Evolutionary conservation across 2,113 vertebrate genomes (phyloP).

Genomic region (Amphiprion ocellaris): DNA sequence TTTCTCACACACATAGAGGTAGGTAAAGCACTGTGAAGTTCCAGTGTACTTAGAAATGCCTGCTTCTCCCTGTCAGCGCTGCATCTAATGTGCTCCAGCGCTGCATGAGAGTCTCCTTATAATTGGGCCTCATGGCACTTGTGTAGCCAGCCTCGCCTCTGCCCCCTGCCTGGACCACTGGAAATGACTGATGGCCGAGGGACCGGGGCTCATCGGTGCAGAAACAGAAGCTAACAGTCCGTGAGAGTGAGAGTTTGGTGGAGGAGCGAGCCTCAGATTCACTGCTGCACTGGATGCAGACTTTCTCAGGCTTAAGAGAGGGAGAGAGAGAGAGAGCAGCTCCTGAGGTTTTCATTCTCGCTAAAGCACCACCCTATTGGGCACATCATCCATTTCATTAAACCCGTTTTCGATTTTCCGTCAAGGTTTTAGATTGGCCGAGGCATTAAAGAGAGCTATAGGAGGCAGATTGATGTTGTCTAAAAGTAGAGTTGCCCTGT

Average conservation of each 20-base stretch:
- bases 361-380: conserved; percentile 63
- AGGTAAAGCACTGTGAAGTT: conserved; percentile 8
- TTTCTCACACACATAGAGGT: background rate
- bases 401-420: conserved; percentile 72
- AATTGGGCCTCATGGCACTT: conserved; percentile 66
- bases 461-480: conserved; percentile 67
- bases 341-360: conserved; percentile 54
- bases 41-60: background rate
- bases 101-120: conserved; percentile 31
- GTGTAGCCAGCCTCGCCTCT: conserved; percentile 40
- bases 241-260: conserved; percentile 56
- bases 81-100: conserved; percentile 21
- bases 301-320: conserved; percentile 38
- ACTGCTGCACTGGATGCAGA: conserved; percentile 27
- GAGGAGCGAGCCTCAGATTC: conserved; percentile 41
- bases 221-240: conserved; percentile 73
- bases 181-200: conserved; percentile 68
- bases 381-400: conserved; percentile 79
- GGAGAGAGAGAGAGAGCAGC: conserved; percentile 7
- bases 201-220: conserved; percentile 49
- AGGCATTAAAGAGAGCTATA: conserved; percentile 59
- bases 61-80: background rate
- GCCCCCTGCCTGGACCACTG: conserved; percentile 44
- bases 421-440: conserved; percentile 56
- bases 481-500: conserved; percentile 48